Evolutionary conservation across 2,113 vertebrate genomes (phyloP).

Genomic region (Lophotis ruficrista): DNA sequence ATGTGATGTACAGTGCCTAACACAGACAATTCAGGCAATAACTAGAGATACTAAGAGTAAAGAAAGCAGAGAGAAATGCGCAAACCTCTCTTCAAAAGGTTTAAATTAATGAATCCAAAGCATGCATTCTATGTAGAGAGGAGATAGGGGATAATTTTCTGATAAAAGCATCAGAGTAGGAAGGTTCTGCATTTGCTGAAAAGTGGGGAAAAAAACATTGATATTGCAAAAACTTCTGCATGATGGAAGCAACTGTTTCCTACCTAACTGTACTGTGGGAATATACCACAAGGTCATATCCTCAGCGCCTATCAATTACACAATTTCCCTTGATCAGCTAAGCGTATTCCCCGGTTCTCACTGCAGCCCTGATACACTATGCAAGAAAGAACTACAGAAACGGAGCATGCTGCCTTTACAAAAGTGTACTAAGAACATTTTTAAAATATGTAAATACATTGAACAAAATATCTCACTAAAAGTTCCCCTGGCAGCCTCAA

Average conservation of each 20-base stretch:
- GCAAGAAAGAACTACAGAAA: constrained; percentile 2
- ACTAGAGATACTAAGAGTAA: neutral
- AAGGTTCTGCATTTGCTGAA: constrained; percentile 24
- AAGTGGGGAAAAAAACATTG: accelerated
- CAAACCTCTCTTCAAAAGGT: neutral
- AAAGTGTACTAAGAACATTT: neutral
- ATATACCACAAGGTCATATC: constrained; percentile 41
- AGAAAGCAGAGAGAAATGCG: neutral
- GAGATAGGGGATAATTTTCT: constrained; percentile 53
- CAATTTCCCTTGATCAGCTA: constrained; percentile 41
- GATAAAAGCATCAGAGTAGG: constrained; percentile 49
- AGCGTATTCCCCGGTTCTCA: neutral
- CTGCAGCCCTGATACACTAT: neutral
- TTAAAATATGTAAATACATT: constrained; percentile 48
- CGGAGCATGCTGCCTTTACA: neutral
- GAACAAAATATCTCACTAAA: constrained; percentile 42
- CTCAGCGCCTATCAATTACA: constrained; percentile 44
- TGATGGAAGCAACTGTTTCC: constrained; percentile 10
- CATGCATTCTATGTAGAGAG: neutral
- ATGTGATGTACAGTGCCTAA: neutral
- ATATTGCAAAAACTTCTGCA: constrained; percentile 1
- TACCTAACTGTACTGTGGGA: constrained; percentile 16
- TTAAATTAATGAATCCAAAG: constrained; percentile 50
- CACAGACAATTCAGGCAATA: constrained; percentile 5
- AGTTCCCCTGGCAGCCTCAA: constrained; percentile 58